Evolutionary conservation across 2,888 invertebrate species (phyloP), one percentile per base, ranked within the genome.

Genomic region (Fragum sueziense): DNA sequence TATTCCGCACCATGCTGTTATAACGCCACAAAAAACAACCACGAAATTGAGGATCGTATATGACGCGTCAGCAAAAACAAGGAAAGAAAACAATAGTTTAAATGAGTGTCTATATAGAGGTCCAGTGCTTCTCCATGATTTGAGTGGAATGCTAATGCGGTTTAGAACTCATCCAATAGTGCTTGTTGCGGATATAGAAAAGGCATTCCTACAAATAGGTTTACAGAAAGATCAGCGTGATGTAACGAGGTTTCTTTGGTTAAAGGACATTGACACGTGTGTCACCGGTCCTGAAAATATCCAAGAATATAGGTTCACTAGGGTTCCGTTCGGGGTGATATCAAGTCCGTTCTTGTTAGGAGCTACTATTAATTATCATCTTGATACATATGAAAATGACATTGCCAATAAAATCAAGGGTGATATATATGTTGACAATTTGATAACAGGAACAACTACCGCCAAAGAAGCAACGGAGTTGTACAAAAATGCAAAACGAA

Each of bases 31-130:
- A 33, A 76, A 62, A 27, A 27, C 61, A 20, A 74, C 69, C 11
- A 62, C 70, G 3, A 70, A 76, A 33, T 22, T 76, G n/a, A 22
- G 75, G 17, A 47, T 70, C 17, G 75, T 76, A 6, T 76, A 62
- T 29, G 75, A 70, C 52, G 75, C 70, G 0, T 76, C 75, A 4
- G 47, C 75, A 9, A 62, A 65, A 65, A 17, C 54, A 20, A 61
- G 29, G 17, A 25, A 25, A 17, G 57, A 70, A 9, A 70, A 62
- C 52, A 61, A 70, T 6, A 70, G 70, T 51, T n/a, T 76, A 20
- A 76, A 76, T 51, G 76, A 62, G 2, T 76, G 76, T 29, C 62
- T 76, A 7, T 70, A 76, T 47, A 59, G 70, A 52, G 62, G 75
- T 25, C 75, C 70, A 20, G 67, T 70, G 47, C n/a, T 74, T 31